Evolutionary conservation across 2,888 invertebrate species (phyloP).

Genomic region (Dione vanillae): DNA sequence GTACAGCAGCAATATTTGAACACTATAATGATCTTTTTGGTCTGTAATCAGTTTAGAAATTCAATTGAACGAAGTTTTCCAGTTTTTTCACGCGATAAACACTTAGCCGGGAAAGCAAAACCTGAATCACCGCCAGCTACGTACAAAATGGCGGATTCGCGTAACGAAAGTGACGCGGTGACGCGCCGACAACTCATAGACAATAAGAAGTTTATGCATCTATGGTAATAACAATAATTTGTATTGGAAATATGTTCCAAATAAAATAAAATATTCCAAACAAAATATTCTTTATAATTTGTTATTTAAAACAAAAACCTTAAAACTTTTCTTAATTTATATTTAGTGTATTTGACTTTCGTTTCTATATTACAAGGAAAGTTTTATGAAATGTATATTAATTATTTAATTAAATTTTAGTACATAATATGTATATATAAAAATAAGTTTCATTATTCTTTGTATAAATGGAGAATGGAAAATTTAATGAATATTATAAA

Average conservation of each 20-base stretch:
- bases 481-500: neutral
- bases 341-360: too few relatives aligned
- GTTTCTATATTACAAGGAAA: too few relatives aligned
- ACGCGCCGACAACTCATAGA: conserved; percentile 73
- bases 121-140: conserved; percentile 83
- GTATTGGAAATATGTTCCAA: neutral
- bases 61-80: conserved; percentile 70
- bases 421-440: too few relatives aligned
- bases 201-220: conserved; percentile 47
- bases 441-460: too few relatives aligned
- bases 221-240: conserved; percentile 29
- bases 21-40: conserved; percentile 68
- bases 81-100: conserved; percentile 76
- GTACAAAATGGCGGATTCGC: conserved; percentile 85
- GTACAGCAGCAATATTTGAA: conserved; percentile 64
- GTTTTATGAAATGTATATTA: too few relatives aligned
- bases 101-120: conserved; percentile 76
- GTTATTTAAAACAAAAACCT: too few relatives aligned
- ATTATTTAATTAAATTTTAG: too few relatives aligned
- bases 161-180: conserved; percentile 82
- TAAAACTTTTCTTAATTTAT: too few relatives aligned
- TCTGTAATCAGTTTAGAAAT: conserved; percentile 67
- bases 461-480: too few relatives aligned
- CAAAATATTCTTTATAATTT: neutral
- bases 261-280: neutral